phyloP scores from a whole-genome alignment of 2,113 vertebrate species.

The Gambusia holbrooki region DNA sequence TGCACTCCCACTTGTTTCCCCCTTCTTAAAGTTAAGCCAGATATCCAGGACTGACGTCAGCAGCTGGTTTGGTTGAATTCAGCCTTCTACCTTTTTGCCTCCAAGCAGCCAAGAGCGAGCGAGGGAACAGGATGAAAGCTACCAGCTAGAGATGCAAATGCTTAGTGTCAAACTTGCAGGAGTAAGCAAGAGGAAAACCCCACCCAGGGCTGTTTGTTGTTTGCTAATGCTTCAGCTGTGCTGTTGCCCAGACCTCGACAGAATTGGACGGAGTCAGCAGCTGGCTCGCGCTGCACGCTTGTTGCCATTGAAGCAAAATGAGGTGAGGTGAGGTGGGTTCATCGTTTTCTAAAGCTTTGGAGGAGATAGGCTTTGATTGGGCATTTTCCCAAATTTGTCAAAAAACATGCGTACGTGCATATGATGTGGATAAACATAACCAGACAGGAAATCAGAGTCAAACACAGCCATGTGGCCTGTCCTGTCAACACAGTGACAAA shows the following conservation, averaged over 20 bases:
- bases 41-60: constrained; percentile 40
- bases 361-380: constrained; percentile 1
- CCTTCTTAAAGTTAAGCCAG: constrained; percentile 40
- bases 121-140: constrained; percentile 38
- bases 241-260: constrained; percentile 41
- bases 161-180: constrained; percentile 32
- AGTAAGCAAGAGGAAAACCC: constrained; percentile 29
- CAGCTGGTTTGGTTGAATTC: constrained; percentile 41
- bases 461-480: constrained; percentile 9
- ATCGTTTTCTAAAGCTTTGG: constrained; percentile 15
- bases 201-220: constrained; percentile 48
- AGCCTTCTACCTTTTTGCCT: constrained; percentile 27
- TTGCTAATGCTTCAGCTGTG: constrained; percentile 49
- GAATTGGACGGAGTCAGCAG: constrained; percentile 26
- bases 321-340: constrained; percentile 6
- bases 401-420: neutral
- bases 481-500: constrained; percentile 11
- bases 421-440: constrained; percentile 51
- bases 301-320: constrained; percentile 20
- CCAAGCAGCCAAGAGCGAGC: constrained; percentile 26
- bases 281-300: constrained; percentile 21
- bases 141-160: constrained; percentile 46
- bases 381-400: constrained; percentile 19
- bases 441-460: constrained; percentile 47
- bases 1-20: constrained; percentile 42